Percentiles rank a stretch among this genome's conserved stretches.
phyloP scores from a whole-genome alignment of 2,113 vertebrate species.

The Ploceus nigricollis region DNA sequence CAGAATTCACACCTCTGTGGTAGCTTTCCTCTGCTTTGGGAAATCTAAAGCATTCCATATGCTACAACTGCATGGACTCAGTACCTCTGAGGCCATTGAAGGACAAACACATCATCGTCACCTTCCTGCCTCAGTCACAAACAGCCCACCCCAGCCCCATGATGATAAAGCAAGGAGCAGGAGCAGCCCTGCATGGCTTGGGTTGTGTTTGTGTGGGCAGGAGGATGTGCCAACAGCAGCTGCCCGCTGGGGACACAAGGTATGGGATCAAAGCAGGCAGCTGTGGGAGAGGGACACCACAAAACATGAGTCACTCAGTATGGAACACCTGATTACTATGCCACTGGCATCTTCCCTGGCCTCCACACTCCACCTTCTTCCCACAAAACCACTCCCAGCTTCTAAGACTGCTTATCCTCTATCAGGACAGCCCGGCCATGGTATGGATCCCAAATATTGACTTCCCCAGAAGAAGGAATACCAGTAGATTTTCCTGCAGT shows the following conservation, averaged over 20 bases:
- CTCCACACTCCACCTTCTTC: not conserved
- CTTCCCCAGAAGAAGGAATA: not conserved
- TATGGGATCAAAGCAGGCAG: not conserved
- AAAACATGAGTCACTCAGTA: rapidly evolving
- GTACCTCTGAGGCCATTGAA: not conserved
- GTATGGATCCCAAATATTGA: not conserved
- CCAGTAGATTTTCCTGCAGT: not conserved
- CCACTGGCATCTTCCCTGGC: not conserved
- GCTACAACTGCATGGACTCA: not conserved
- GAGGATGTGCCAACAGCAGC: not conserved
- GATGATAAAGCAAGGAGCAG: not conserved
- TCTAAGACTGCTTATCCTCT: not conserved
- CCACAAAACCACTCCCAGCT: not conserved
- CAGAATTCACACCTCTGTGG: not conserved
- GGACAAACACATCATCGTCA: not conserved
- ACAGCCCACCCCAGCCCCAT: no score
- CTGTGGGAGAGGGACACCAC: not conserved
- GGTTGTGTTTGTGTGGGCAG: not conserved
- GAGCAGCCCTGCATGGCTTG: not conserved
- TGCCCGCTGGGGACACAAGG: rapidly evolving
- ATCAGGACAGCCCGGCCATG: not conserved
- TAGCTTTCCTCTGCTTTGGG: not conserved
- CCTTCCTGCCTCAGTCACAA: not conserved
- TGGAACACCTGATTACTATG: not conserved
- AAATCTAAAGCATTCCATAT: not conserved